Conservation (phyloP, 2,113 vertebrate species). For the Syngnathus floridae region DNA sequence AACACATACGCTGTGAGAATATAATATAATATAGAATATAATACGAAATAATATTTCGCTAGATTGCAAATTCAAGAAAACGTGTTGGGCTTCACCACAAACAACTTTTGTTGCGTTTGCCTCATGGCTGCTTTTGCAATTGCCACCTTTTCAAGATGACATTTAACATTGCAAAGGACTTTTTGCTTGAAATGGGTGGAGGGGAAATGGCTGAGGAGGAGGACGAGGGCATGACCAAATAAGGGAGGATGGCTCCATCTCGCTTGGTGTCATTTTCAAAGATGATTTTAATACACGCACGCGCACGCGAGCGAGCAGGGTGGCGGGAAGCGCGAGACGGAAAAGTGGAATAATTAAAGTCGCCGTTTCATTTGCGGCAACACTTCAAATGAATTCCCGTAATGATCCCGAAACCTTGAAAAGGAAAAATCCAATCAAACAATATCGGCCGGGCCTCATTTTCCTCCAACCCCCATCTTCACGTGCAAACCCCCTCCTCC, state of each 20-base stretch:
- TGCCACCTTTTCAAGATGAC: no score
- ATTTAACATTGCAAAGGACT: no score
- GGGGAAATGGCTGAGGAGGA: conserved; percentile 7
- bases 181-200: conserved; percentile 3
- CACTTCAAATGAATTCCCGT: conserved; percentile 78
- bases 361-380: conserved; percentile 73
- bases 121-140: no score
- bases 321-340: conserved; percentile 46
- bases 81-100: no score
- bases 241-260: conserved; percentile 58
- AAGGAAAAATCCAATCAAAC: conserved; percentile 80
- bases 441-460: conserved; percentile 76
- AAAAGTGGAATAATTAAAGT: conserved; percentile 74
- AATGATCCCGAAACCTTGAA: conserved; percentile 76
- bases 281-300: conserved; percentile 61
- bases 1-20: no score
- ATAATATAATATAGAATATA: no score
- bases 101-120: no score
- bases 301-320: conserved; percentile 55
- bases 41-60: no score
- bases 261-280: conserved; percentile 64
- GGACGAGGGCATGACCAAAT: conserved; percentile 51
- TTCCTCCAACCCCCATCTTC: conserved; percentile 68
- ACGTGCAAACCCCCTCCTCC: conserved; percentile 3
- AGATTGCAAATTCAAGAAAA: no score